Evolutionary conservation across 2,113 vertebrate genomes (phyloP).

Genomic region (Nanorana parkeri): DNA sequence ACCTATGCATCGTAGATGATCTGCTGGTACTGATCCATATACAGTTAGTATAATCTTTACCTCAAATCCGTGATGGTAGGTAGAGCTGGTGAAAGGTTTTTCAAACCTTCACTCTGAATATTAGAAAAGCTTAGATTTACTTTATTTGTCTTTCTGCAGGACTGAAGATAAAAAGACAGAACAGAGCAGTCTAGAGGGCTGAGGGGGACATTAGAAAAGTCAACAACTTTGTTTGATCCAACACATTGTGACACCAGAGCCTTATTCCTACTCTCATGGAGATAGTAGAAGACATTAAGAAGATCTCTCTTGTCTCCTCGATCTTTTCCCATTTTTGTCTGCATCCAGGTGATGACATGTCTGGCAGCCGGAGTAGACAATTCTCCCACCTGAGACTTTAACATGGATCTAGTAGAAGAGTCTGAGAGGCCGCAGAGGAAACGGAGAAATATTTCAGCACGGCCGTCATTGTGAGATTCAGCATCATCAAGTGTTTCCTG

Average conservation of each 20-base stretch:
- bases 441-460: slow-evolving; percentile 58
- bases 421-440: slow-evolving; percentile 72
- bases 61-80: slow-evolving; percentile 30
- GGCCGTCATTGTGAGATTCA: not conserved
- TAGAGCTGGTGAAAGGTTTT: slow-evolving; percentile 11
- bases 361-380: slow-evolving; percentile 53
- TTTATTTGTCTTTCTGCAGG: slow-evolving; percentile 59
- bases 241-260: too few relatives aligned
- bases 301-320: too few relatives aligned
- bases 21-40: too few relatives aligned
- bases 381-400: slow-evolving; percentile 64
- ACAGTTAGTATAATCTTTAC: too few relatives aligned
- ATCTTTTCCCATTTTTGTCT: not conserved
- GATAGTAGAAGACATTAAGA: too few relatives aligned
- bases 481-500: slow-evolving; percentile 58
- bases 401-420: slow-evolving; percentile 54
- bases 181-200: slow-evolving; percentile 64
- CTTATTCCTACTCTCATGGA: too few relatives aligned
- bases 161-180: slow-evolving; percentile 65
- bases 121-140: slow-evolving; percentile 63
- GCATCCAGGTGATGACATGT: not conserved
- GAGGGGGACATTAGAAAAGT: slow-evolving; percentile 59
- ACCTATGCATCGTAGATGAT: too few relatives aligned
- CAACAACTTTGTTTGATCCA: not conserved
- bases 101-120: slow-evolving; percentile 34